phyloP scores from a whole-genome alignment of 2,113 vertebrate species.

The Reinhardtius hippoglossoides region DNA sequence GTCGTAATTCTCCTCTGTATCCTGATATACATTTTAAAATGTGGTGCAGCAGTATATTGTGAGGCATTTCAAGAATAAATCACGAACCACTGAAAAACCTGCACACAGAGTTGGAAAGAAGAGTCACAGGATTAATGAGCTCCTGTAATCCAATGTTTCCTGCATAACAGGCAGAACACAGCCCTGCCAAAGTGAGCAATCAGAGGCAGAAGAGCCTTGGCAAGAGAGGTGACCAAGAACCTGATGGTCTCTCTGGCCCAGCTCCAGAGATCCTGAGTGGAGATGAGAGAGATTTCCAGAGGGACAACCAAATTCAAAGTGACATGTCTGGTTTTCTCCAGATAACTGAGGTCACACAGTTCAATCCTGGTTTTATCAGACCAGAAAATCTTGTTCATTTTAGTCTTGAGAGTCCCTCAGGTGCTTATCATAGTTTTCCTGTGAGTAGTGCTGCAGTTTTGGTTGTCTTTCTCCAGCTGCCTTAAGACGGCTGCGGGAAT shows the following conservation, averaged over 20 bases:
- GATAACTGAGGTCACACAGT: neutral
- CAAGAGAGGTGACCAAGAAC: neutral
- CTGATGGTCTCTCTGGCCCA: neutral
- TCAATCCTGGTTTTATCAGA: neutral
- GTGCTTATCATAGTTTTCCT: neutral
- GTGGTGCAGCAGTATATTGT: neutral
- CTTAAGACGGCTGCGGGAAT: neutral
- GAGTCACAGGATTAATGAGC: slow-evolving; percentile 3
- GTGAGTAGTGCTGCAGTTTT: neutral
- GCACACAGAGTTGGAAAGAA: neutral
- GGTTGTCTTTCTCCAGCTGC: neutral
- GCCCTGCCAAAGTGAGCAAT: slow-evolving; percentile 2
- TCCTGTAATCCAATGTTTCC: neutral
- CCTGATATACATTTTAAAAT: neutral
- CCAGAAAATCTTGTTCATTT: too few relatives aligned
- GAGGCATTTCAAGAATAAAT: neutral
- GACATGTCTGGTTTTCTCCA: neutral
- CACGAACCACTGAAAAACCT: neutral
- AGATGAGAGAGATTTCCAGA: neutral
- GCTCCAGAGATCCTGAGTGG: slow-evolving; percentile 1
- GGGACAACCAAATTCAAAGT: neutral
- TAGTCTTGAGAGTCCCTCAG: neutral
- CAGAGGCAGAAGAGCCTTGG: neutral
- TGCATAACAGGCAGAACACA: neutral
- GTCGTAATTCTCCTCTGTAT: neutral